Evolutionary conservation across 30 jellyfish, hydroid and myxozoan species (phyloP).

Genomic region (Pelagia noctiluca): DNA sequence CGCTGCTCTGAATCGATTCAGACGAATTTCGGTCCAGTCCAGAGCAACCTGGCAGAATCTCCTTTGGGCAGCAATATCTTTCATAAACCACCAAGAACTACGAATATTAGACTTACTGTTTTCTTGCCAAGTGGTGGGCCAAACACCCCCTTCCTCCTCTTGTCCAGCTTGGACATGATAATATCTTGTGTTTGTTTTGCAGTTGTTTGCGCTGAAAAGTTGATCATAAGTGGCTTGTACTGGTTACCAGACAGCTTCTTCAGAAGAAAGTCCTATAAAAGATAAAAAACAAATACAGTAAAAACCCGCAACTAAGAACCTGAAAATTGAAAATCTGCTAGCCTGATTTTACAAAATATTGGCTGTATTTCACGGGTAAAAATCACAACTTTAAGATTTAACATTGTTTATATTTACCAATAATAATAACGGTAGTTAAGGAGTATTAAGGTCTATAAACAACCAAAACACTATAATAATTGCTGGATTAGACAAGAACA

Average conservation of each 20-base stretch:
- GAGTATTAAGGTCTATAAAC: too few relatives aligned
- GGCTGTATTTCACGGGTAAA: slow-evolving; percentile 12
- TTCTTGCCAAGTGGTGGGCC: slow-evolving; percentile 99
- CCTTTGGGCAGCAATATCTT: too few relatives aligned
- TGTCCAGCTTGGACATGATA: slow-evolving; percentile 98
- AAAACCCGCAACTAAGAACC: too few relatives aligned
- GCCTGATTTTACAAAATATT: background rate
- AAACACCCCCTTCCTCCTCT: slow-evolving; percentile 94
- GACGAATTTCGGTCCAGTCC: too few relatives aligned
- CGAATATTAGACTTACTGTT: slow-evolving; percentile 68
- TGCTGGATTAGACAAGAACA: too few relatives aligned
- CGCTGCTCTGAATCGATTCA: too few relatives aligned
- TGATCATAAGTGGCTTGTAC: slow-evolving; percentile 93
- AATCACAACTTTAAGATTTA: too few relatives aligned
- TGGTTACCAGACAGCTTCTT: slow-evolving; percentile 85
- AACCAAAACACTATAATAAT: too few relatives aligned
- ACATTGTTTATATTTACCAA: too few relatives aligned
- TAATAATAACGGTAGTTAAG: too few relatives aligned
- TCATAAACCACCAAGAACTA: too few relatives aligned
- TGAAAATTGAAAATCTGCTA: background rate
- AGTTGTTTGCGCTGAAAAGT: slow-evolving; percentile 98
- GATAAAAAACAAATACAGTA: background rate
- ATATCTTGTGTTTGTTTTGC: slow-evolving; percentile 98
- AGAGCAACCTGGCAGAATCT: too few relatives aligned
- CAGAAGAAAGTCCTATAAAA: slow-evolving; percentile 83